These are phyloP conservation scores for Trochalopteron elliotii DNA, from an alignment of 2,113 vertebrate species.

Conservation along the genomic window DNA sequence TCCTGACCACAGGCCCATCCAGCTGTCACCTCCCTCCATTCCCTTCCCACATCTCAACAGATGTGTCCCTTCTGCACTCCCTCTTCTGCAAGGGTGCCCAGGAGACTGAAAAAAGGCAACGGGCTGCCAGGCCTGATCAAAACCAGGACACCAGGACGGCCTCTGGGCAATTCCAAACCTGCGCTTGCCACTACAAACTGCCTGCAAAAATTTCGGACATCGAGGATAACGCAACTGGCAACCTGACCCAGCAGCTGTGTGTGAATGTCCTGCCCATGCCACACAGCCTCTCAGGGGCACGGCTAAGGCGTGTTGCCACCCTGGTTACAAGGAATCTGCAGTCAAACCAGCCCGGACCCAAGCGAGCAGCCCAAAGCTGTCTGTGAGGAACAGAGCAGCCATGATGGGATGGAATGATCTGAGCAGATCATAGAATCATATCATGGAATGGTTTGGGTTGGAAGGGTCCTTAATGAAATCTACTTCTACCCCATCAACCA, in stretches of 20 bases:
- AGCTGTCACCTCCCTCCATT: background rate
- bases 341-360: background rate
- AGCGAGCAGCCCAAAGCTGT: accelerated
- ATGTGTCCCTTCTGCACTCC: background rate
- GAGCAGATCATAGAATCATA: background rate
- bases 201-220: background rate
- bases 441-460: background rate
- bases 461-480: background rate
- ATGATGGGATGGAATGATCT: background rate
- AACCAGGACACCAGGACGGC: background rate
- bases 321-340: background rate
- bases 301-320: background rate
- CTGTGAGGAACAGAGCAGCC: background rate
- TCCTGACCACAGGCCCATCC: background rate
- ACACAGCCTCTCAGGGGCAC: background rate
- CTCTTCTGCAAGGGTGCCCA: background rate
- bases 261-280: background rate
- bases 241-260: background rate
- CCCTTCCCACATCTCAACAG: background rate
- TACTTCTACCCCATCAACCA: background rate
- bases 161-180: background rate
- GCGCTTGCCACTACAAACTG: background rate
- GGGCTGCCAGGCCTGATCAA: background rate
- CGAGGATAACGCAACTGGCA: background rate
- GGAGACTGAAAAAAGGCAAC: background rate